phyloP scores from a whole-genome alignment of 2,888 invertebrate species.

The Marronus borbonicus region DNA sequence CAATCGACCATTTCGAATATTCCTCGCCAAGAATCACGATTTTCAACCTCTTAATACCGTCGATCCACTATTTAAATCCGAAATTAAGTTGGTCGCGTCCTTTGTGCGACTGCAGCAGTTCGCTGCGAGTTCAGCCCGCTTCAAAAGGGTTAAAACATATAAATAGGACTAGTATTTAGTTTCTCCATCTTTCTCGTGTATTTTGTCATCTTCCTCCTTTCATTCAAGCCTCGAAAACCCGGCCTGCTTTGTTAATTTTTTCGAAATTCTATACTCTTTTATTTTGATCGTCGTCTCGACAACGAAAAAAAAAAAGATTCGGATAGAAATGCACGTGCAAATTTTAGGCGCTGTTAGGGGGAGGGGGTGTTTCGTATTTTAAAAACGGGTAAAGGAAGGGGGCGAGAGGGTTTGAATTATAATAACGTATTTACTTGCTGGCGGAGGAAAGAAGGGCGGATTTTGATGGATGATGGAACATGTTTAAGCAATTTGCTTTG shows the following conservation, averaged over 20 bases:
- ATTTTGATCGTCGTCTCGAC: conserved; percentile 54
- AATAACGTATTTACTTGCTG: no score
- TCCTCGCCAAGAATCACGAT: neutral
- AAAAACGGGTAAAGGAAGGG: neutral
- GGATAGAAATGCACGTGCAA: conserved; percentile 51
- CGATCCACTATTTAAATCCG: neutral
- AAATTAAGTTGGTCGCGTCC: conserved; percentile 36
- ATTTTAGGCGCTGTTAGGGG: neutral
- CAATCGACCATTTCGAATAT: conserved; percentile 1
- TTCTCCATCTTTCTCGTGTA: neutral
- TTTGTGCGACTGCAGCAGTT: neutral
- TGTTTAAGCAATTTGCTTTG: no score
- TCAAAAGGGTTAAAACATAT: conserved; percentile 41
- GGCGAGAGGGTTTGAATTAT: no score
- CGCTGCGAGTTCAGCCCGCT: neutral
- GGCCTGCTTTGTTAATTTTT: conserved; percentile 50
- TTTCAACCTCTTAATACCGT: neutral
- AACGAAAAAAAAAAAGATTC: conserved; percentile 2
- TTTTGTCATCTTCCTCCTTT: neutral
- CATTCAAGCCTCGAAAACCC: conserved; percentile 15
- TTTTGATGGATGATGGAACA: no score
- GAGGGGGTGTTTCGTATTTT: conserved; percentile 15
- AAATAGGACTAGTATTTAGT: conserved; percentile 32
- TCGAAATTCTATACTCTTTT: conserved; percentile 59
- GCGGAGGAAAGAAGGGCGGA: no score